Evolutionary conservation across 2,113 vertebrate species (phyloP).

Genomic region (Morphnarchus princeps): DNA sequence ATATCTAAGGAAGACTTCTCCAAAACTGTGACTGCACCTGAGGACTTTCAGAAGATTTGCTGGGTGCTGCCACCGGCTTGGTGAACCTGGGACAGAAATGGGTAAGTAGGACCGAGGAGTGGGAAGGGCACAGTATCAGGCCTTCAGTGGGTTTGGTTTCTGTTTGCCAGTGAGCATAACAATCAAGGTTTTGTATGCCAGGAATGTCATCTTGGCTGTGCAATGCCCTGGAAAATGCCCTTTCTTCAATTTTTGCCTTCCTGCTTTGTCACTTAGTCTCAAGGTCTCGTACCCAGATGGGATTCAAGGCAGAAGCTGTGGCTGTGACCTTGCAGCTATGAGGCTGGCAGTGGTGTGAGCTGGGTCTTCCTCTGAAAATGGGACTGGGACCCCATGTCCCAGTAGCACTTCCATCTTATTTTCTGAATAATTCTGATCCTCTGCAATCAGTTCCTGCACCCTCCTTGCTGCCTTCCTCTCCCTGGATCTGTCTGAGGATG

Average conservation of each 20-base stretch:
- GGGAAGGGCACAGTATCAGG: background rate
- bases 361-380: background rate
- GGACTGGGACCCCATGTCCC: background rate
- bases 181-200: rapidly evolving
- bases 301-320: background rate
- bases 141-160: background rate
- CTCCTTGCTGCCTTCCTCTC: background rate
- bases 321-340: background rate
- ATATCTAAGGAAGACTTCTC: background rate
- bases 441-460: background rate
- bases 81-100: background rate
- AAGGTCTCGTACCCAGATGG: background rate
- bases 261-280: background rate
- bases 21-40: background rate
- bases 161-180: background rate
- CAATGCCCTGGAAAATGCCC: background rate
- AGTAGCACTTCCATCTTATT: background rate
- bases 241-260: background rate
- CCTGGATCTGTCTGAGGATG: background rate
- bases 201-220: background rate
- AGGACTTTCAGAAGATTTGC: background rate
- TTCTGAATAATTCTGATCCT: background rate
- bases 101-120: background rate
- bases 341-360: background rate
- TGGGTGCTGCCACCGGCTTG: background rate